Evolutionary conservation across 2,113 vertebrate species (phyloP), one percentile per base, ranked within the genome.

Genomic region (Papio anubis): DNA sequence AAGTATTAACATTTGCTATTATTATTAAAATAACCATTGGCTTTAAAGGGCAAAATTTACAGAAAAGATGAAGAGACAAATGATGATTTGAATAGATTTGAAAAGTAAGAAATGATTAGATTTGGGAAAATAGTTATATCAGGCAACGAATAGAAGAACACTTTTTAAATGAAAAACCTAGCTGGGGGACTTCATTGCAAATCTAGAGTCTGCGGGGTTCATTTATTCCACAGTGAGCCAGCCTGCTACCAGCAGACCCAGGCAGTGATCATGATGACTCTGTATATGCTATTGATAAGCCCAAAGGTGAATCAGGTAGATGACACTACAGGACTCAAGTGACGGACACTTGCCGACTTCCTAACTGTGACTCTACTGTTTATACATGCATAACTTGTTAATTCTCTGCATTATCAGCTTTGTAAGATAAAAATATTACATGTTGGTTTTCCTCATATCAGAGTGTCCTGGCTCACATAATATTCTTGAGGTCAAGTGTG

Each of bases 381-480:
- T 78, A 35, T 30, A 83, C 1, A 20, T 3, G 16, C 66, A 38
- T 27, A 92, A 64, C 35, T 38, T 68, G 18, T 88, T 64, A 61
- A 88, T 68, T 97, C 30, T 88, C 57, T 95, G 48, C 35, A 32
- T 68, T 96, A 94, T 94, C 40, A 83, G 38, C 68, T 84, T 72
- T 40, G 43, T 14, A 55, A 89, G 92, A 97, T 89, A 96, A 94
- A 96, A 96, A 70, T 68, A 59, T 91, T 94, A 93, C 82, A 80
- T 89, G 55, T 87, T 95, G 93, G 59, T 66, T 96, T 95, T 96
- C 61, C n/a, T 90, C 57, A 9, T 95, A 88, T 92, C 83, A 27
- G 52, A 82, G 3, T 87, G 85, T 91, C 88, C 96, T 70, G 40
- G 57, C 80, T 76, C 78, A 93, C 50, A n/a, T 70, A 21, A 50